These are phyloP conservation scores for Lophotis ruficrista DNA, from an alignment of 2,113 vertebrate genomes.

Conservation along the genomic window DNA sequence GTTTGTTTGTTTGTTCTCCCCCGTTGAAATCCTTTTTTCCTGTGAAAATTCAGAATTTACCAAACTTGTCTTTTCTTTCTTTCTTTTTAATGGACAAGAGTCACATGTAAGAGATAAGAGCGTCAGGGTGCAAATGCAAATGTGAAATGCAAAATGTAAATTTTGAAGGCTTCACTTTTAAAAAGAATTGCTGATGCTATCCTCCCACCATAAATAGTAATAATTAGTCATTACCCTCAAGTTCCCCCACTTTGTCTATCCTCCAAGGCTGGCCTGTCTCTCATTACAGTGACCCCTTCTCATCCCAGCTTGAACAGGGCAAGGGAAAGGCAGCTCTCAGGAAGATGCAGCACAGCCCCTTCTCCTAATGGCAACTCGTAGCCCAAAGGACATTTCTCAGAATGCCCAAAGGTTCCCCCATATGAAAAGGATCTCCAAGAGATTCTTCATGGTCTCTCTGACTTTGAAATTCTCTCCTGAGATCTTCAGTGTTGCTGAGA, in stretches of 20 bases:
- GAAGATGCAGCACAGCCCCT: neutral
- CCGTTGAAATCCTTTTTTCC: neutral
- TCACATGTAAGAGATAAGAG: neutral
- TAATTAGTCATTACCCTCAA: neutral
- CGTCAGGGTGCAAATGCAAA: neutral
- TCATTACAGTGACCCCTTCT: neutral
- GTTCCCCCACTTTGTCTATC: neutral
- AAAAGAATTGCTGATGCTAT: neutral
- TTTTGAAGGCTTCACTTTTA: neutral
- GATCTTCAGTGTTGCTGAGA: neutral
- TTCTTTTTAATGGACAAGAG: neutral
- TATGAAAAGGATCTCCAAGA: neutral
- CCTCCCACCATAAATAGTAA: neutral
- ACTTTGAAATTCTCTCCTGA: neutral
- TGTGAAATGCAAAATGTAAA: neutral
- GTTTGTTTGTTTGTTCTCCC: neutral
- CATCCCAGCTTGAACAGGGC: neutral
- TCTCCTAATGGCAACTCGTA: neutral
- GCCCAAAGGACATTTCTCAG: neutral
- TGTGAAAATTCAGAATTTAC: neutral
- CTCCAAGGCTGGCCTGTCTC: neutral
- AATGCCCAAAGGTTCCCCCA: neutral
- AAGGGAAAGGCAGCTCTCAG: accelerated
- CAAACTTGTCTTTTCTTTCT: neutral
- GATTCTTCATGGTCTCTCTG: neutral